phyloP scores from a whole-genome alignment of 1,140 invertebrate genomes.

The Trichonephila clavata region DNA sequence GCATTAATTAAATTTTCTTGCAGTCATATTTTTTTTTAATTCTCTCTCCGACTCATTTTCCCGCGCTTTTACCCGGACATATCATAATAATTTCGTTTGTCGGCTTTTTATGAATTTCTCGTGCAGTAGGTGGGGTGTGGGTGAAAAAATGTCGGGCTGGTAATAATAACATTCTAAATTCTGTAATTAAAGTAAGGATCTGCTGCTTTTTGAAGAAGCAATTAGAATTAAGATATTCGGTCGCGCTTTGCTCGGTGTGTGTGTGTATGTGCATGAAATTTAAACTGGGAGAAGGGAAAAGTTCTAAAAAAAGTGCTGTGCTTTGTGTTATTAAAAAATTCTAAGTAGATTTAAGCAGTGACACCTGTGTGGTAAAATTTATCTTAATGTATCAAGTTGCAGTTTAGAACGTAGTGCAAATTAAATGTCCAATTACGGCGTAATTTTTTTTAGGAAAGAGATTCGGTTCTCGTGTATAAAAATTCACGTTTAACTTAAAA shows the following conservation, averaged over 20 bases:
- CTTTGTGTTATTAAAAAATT: background rate
- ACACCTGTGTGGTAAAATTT: background rate
- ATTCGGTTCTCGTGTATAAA: too few relatives aligned
- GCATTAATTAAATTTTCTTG: constrained; percentile 63
- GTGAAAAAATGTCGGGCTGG: background rate
- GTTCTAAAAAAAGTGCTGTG: background rate
- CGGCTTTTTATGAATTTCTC: constrained; percentile 25
- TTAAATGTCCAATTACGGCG: too few relatives aligned
- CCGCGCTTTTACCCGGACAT: background rate
- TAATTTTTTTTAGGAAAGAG: too few relatives aligned
- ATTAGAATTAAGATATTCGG: background rate
- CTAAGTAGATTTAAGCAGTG: background rate
- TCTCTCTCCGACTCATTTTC: background rate
- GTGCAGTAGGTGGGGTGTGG: background rate
- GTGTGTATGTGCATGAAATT: background rate
- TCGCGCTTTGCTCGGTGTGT: background rate
- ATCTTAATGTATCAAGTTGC: background rate
- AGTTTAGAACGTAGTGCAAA: background rate
- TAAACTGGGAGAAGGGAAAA: background rate
- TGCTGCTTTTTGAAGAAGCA: background rate
- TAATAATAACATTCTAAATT: constrained; percentile 42
- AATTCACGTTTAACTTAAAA: too few relatives aligned
- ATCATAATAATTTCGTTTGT: constrained; percentile 68
- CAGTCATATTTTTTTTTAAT: background rate
- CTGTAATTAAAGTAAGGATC: constrained; percentile 20